These are phyloP conservation scores for Steatornis caripensis DNA, from an alignment of 2,113 vertebrate species.

Conservation along the genomic window DNA sequence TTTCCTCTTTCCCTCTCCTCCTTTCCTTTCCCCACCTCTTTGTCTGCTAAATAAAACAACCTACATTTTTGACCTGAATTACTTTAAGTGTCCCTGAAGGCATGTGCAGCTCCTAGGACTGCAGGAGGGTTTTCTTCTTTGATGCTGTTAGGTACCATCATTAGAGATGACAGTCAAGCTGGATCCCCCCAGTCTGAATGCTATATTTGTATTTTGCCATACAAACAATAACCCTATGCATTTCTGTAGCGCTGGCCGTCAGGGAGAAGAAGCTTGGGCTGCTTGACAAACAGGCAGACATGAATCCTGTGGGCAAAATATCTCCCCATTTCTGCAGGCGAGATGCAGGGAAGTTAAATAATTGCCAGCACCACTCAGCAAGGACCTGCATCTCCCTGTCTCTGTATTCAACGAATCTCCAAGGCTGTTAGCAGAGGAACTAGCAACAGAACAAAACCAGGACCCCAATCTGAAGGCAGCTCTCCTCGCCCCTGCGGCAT, in stretches of 20 bases:
- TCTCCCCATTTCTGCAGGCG: background rate
- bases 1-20: background rate
- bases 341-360: background rate
- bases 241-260: background rate
- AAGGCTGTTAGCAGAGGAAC: background rate
- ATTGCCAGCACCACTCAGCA: background rate
- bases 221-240: background rate
- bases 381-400: background rate
- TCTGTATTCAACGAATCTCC: background rate
- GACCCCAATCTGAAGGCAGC: background rate
- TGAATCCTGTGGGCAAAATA: background rate
- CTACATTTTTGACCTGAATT: conserved; percentile 66
- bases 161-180: conserved; percentile 15
- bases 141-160: background rate
- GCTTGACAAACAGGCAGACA: background rate
- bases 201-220: background rate
- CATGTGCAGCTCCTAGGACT: conserved; percentile 11
- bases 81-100: conserved; percentile 49
- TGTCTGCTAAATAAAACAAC: conserved; percentile 65
- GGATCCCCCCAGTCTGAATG: background rate
- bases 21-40: background rate
- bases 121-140: conserved; percentile 34
- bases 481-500: background rate
- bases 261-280: background rate
- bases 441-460: background rate